phyloP scores from a whole-genome alignment of 2,113 vertebrate genomes.

The Cryptotis parvus region DNA sequence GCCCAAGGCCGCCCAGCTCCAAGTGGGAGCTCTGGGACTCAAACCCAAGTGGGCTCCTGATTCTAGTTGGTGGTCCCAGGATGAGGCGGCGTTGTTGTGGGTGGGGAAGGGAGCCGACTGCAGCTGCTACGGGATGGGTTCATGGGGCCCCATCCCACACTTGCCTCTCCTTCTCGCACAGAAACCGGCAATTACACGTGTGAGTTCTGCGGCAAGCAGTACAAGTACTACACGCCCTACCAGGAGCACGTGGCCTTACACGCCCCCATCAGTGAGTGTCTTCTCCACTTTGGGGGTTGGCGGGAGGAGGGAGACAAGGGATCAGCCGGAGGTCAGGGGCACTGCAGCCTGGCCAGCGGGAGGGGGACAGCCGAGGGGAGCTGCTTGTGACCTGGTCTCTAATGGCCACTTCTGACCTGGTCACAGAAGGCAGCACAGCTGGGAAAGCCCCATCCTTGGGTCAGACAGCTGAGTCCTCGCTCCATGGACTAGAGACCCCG shows the following conservation, averaged over 20 bases:
- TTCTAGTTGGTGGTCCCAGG: conserved; percentile 17
- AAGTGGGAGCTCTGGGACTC: not conserved
- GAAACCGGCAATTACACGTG: conserved; percentile 99
- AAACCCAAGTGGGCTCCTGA: not conserved
- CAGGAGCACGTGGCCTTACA: conserved; percentile 99
- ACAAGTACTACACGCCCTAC: conserved; percentile 99
- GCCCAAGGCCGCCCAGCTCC: not conserved
- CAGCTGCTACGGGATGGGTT: not conserved
- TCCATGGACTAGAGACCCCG: not conserved
- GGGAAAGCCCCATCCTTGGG: not conserved
- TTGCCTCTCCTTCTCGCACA: conserved; percentile 81
- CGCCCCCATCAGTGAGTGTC: conserved; percentile 95
- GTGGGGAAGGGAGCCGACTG: not conserved
- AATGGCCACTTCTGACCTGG: not conserved
- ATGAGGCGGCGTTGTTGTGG: not conserved
- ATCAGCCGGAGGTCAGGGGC: too few relatives aligned
- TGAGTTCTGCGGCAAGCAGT: conserved; percentile 98
- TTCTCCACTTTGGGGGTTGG: not conserved
- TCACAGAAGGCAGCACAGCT: not conserved
- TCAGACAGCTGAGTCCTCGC: not conserved
- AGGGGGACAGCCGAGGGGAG: not conserved
- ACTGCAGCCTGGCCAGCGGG: not conserved
- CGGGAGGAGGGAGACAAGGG: not conserved
- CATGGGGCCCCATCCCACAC: conserved; percentile 34
- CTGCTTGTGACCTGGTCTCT: not conserved